A percentile compares a stretch with the other conserved stretches of the same genome.
Conservation (phyloP, 2,113 vertebrate species). For the Leiothrix lutea region DNA sequence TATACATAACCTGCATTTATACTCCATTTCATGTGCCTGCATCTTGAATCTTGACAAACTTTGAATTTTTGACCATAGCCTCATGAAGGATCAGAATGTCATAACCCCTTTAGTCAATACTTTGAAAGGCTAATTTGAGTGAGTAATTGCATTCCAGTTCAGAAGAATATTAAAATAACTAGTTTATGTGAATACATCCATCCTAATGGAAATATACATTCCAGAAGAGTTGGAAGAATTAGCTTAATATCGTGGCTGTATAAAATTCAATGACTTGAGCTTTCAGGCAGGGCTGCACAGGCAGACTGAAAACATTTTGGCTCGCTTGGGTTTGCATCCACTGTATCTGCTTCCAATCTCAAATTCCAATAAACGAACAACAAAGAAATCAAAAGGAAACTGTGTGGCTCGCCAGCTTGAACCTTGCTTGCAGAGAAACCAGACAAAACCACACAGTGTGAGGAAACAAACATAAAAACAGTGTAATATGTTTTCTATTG, state of each 20-base stretch:
- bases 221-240: conserved; percentile 53
- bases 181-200: conserved; percentile 40
- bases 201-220: conserved; percentile 54
- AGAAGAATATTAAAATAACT: conserved; percentile 58
- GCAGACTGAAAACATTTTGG: conserved; percentile 53
- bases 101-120: conserved; percentile 55
- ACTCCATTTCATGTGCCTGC: conserved; percentile 33
- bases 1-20: conserved; percentile 48
- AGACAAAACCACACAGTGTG: conserved; percentile 65
- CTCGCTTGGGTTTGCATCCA: conserved; percentile 36
- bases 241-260: conserved; percentile 28
- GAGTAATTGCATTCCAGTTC: conserved; percentile 50
- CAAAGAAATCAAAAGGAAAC: conserved; percentile 64
- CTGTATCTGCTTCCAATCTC: conserved; percentile 60
- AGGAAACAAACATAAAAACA: conserved; percentile 64
- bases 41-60: conserved; percentile 42
- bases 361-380: conserved; percentile 61
- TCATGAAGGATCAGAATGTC: conserved; percentile 32
- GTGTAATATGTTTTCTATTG: conserved; percentile 52
- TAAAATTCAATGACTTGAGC: conserved; percentile 49
- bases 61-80: conserved; percentile 17
- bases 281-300: conserved; percentile 34
- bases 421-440: conserved; percentile 62
- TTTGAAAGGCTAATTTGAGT: conserved; percentile 60
- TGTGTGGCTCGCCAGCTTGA: conserved; percentile 54